Evolutionary conservation across 1,140 invertebrate species (phyloP).

Genomic region (Leptonema lineaticorne): DNA sequence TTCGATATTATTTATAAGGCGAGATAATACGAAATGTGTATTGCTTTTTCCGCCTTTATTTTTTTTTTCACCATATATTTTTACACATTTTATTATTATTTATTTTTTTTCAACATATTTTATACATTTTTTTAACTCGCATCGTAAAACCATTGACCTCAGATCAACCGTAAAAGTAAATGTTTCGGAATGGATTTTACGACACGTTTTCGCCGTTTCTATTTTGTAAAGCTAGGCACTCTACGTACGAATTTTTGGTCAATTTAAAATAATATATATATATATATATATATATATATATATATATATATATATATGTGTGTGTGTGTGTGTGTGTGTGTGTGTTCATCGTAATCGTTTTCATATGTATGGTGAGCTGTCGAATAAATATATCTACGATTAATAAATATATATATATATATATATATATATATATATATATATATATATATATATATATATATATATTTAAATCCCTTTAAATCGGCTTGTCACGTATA

Average conservation of each 20-base stretch:
- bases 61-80: no score
- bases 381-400: neutral
- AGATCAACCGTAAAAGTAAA: constrained; percentile 32
- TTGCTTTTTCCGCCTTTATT: constrained; percentile 1
- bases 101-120: neutral
- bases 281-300: neutral
- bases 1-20: constrained; percentile 21
- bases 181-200: constrained; percentile 23
- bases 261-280: no score
- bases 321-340: no score
- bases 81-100: no score
- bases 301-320: neutral
- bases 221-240: no score
- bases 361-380: no score
- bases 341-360: no score
- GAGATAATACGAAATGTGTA: constrained; percentile 18
- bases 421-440: neutral
- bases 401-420: neutral
- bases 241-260: no score
- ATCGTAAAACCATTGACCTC: constrained; percentile 23
- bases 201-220: constrained; percentile 13
- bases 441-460: neutral
- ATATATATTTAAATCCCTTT: no score
- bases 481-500: no score
- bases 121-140: neutral